phyloP scores from a whole-genome alignment of 2,797 vertebrate genomes.

The Labroides dimidiatus region DNA sequence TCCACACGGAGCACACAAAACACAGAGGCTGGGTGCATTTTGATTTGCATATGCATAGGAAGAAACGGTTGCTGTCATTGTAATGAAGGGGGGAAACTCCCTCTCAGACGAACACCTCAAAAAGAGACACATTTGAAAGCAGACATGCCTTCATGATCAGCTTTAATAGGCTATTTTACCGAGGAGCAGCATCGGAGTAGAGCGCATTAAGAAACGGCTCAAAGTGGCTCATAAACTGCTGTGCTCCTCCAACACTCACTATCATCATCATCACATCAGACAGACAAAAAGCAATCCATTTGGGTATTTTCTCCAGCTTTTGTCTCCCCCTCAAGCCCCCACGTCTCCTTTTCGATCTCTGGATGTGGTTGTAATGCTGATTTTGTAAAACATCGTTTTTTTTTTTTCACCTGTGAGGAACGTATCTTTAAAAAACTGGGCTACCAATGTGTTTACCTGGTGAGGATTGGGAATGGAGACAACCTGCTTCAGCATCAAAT shows the following conservation, averaged over 20 bases:
- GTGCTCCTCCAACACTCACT: conserved; percentile 51
- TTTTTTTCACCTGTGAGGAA: conserved; percentile 24
- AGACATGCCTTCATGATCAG: conserved; percentile 79
- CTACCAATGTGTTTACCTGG: background rate
- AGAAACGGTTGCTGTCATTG: conserved; percentile 71
- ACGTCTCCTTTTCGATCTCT: conserved; percentile 33
- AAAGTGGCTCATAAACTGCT: conserved; percentile 75
- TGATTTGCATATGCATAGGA: conserved; percentile 75
- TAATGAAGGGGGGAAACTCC: conserved; percentile 69
- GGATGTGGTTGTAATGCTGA: conserved; percentile 28
- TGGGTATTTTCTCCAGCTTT: conserved; percentile 36
- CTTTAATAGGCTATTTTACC: conserved; percentile 79
- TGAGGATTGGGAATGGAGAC: too few species aligned
- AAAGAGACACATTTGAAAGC: conserved; percentile 67
- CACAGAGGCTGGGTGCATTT: conserved; percentile 31
- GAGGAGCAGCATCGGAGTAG: conserved; percentile 65
- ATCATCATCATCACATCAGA: conserved; percentile 57
- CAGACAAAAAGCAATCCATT: conserved; percentile 65
- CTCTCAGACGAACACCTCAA: conserved; percentile 67
- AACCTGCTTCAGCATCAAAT: too few species aligned
- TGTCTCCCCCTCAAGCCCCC: background rate
- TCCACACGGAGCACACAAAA: conserved; percentile 17
- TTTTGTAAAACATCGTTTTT: conserved; percentile 27
- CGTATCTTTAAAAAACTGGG: conserved; percentile 15
- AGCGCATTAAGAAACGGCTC: conserved; percentile 75